Base-by-base conservation (phyloP, 2,888 invertebrate species). In the Gonocerus acuteangulatus region DNA sequence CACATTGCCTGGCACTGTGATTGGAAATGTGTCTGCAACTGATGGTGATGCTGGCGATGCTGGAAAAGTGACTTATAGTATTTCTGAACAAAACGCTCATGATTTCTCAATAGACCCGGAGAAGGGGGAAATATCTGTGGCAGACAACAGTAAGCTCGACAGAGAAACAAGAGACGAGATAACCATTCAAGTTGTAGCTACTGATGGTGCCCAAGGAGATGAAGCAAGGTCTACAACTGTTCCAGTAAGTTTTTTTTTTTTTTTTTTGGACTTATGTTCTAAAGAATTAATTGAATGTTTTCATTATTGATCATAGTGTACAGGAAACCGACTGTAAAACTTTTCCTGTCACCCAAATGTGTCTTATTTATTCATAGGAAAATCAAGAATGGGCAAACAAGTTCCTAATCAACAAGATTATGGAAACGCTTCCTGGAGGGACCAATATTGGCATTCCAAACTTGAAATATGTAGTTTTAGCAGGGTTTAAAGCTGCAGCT, bases 1-100 rank as follows among this genome's bases (percentile, higher is more conserved):
- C 71, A 80, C 89, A 0, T 80, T 82, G 0, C 78, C 80, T 0
- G 89, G 86, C 0, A 88, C 88, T 0, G 80, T 79, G 2, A 83
- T 92, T 0, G 76, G 86, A 0, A 81, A 82, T 42, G 87, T 92
- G 0, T 81, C 80, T 62, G 93, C 93, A 0, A 77, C 78, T 0
- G 93, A 94, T 74, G 79, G 77, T 2, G 93, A 94, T 72, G 82
- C 85, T 69, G 91, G 86, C 71, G 78, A 81, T 60, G 91, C 82
- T 72, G 93, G 94, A 0, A 79, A 83, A 70, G 79, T 95, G 1
- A 81, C 80, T 1, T 95, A 93, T 74, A 83, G 82, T 27, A 74
- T 94, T 2, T 85, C 87, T 54, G 90, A 90, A 2, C 85, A 87
- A 57, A 82, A 82, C 63, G 83, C 84, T 21, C 78, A 81, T 21